These are phyloP conservation scores for Nasonia longicornis DNA, from an alignment of 1,140 invertebrate species.

Conservation along the genomic window DNA sequence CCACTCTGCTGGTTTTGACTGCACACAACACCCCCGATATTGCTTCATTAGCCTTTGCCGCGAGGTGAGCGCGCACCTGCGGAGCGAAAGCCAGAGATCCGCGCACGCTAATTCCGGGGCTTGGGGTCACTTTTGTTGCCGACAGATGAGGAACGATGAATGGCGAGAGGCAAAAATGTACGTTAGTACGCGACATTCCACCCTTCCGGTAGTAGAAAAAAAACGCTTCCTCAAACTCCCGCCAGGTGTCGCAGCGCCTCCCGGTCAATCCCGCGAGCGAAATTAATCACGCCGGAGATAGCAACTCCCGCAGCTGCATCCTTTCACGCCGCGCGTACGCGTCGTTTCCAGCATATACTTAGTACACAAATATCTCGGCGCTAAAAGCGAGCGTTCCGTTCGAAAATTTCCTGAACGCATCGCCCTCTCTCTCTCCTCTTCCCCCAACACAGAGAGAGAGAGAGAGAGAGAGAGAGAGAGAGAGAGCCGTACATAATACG, in stretches of 20 bases:
- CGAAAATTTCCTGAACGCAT: slow-evolving; percentile 20
- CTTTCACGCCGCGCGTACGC: neutral
- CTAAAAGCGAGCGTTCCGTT: slow-evolving; percentile 16
- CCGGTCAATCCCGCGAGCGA: neutral
- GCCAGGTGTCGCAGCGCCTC: slow-evolving; percentile 10
- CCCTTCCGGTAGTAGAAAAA: slow-evolving; percentile 10
- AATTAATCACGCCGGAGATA: slow-evolving; percentile 11
- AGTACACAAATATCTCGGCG: neutral
- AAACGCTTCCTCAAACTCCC: neutral
- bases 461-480: too few relatives aligned
- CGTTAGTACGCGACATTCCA: neutral
- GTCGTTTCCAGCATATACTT: neutral
- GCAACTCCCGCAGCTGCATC: neutral
- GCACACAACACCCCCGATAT: neutral
- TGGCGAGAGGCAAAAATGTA: neutral
- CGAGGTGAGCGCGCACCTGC: neutral
- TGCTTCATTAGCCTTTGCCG: slow-evolving; percentile 22
- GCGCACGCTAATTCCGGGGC: neutral
- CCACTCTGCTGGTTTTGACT: neutral
- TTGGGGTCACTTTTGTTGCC: neutral
- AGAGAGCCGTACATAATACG: neutral
- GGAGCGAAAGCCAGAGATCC: neutral
- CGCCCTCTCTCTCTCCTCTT: slow-evolving; percentile 42
- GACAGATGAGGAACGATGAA: neutral
- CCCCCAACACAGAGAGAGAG: neutral